Conservation (phyloP, 2,113 vertebrate genomes). For the Atractosteus spatula region DNA sequence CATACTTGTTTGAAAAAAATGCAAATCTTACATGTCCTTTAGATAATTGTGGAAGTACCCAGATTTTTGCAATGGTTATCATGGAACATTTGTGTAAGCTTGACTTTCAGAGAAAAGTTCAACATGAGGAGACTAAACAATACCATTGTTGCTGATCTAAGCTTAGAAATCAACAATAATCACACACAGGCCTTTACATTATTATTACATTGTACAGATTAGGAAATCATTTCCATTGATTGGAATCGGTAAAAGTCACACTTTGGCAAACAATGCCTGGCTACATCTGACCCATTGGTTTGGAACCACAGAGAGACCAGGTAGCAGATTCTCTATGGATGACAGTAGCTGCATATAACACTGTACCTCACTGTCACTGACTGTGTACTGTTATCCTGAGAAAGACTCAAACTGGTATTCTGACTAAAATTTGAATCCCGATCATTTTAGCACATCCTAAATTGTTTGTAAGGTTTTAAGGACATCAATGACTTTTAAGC, state of each 20-base stretch:
- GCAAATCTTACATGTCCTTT: conserved; percentile 18
- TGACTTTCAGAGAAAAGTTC: conserved; percentile 21
- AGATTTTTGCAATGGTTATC: no score
- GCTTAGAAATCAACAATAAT: conserved; percentile 9
- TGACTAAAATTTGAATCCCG: no score
- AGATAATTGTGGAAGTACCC: no score
- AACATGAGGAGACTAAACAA: conserved; percentile 8
- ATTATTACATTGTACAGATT: conserved; percentile 27
- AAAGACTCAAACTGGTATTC: background rate
- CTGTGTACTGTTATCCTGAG: conserved; percentile 1
- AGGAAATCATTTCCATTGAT: conserved; percentile 22
- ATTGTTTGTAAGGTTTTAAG: no score
- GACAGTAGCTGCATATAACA: background rate
- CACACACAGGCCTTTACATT: conserved; percentile 12
- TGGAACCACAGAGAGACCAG: conserved; percentile 19
- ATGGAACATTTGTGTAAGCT: conserved; percentile 10
- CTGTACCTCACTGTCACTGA: background rate
- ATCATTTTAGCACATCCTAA: no score
- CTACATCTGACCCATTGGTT: conserved; percentile 11
- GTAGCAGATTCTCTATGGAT: conserved; percentile 2
- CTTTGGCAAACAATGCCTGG: conserved; percentile 30
- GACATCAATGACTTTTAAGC: no score
- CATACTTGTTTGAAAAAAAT: conserved; percentile 29
- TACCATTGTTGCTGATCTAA: conserved; percentile 13
- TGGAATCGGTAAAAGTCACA: conserved; percentile 25